phyloP scores from a whole-genome alignment of 2,888 invertebrate genomes.

The Dynastes tityus region DNA sequence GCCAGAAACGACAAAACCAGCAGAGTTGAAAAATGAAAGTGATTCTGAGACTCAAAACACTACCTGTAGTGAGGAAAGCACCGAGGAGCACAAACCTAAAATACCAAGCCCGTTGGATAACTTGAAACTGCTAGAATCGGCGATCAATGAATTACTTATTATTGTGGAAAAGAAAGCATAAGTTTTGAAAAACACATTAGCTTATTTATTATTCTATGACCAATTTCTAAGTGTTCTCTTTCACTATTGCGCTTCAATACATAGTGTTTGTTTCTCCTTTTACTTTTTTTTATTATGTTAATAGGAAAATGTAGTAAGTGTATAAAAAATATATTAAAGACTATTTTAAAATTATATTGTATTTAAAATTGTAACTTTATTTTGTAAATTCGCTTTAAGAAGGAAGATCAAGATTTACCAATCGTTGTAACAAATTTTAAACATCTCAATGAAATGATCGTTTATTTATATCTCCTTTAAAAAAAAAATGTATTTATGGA shows the following conservation, averaged over 20 bases:
- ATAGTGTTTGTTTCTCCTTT: constrained; percentile 37
- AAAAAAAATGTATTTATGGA: not conserved
- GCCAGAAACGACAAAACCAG: constrained; percentile 41
- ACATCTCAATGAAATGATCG: constrained; percentile 15
- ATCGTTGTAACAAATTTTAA: constrained; percentile 47
- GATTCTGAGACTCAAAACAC: constrained; percentile 65
- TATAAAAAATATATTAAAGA: constrained; percentile 51
- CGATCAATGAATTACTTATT: constrained; percentile 67
- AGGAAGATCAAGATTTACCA: constrained; percentile 23
- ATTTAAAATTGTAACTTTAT: constrained; percentile 41
- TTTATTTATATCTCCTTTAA: not conserved
- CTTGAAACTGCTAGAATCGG: constrained; percentile 66
- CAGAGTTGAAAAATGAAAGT: constrained; percentile 61
- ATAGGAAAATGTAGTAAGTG: constrained; percentile 53
- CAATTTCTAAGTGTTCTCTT: constrained; percentile 59
- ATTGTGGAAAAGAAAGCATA: constrained; percentile 67
- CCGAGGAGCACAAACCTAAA: constrained; percentile 59
- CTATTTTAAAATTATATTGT: constrained; percentile 49
- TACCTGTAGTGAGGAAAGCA: constrained; percentile 62
- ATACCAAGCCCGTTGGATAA: constrained; percentile 62
- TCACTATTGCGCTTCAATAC: constrained; percentile 51
- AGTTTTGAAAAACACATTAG: constrained; percentile 52
- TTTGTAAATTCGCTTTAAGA: constrained; percentile 45
- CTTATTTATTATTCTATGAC: constrained; percentile 55
- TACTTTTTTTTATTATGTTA: constrained; percentile 47